Conservation (phyloP, 2,797 vertebrate species). For the Dendrocincla fuliginosa region DNA sequence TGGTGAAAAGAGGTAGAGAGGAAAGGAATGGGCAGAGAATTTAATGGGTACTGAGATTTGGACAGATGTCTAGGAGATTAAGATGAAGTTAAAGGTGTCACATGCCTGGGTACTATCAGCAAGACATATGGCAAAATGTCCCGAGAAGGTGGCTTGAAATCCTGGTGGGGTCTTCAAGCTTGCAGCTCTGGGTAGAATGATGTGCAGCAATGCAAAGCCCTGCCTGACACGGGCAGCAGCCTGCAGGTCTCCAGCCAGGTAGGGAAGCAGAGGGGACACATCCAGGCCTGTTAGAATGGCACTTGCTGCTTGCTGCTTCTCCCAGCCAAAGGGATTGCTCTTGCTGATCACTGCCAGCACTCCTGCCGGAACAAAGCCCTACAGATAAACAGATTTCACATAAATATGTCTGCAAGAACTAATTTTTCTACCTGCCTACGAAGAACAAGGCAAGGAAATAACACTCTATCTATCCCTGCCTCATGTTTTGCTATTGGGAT, state of each 20-base stretch:
- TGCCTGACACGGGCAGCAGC: neutral
- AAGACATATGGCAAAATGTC: neutral
- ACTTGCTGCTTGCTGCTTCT: rapidly evolving
- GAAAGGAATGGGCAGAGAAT: neutral
- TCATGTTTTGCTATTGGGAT: neutral
- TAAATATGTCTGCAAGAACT: neutral
- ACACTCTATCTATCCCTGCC: neutral
- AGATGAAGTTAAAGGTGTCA: neutral
- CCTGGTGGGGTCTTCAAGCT: neutral
- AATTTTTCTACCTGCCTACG: neutral
- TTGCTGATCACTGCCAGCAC: neutral
- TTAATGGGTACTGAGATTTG: neutral
- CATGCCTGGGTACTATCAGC: neutral
- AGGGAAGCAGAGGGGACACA: rapidly evolving
- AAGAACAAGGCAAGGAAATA: neutral
- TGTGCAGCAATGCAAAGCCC: neutral
- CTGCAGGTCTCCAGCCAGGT: neutral
- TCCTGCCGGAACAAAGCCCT: neutral
- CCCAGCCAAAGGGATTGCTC: neutral
- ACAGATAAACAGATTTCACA: neutral
- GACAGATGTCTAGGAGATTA: rapidly evolving
- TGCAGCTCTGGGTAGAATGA: neutral
- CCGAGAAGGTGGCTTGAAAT: neutral
- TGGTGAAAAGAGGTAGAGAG: neutral
- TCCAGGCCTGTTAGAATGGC: rapidly evolving